phyloP scores from a whole-genome alignment of 2,113 vertebrate species.

The Burhinus bistriatus region DNA sequence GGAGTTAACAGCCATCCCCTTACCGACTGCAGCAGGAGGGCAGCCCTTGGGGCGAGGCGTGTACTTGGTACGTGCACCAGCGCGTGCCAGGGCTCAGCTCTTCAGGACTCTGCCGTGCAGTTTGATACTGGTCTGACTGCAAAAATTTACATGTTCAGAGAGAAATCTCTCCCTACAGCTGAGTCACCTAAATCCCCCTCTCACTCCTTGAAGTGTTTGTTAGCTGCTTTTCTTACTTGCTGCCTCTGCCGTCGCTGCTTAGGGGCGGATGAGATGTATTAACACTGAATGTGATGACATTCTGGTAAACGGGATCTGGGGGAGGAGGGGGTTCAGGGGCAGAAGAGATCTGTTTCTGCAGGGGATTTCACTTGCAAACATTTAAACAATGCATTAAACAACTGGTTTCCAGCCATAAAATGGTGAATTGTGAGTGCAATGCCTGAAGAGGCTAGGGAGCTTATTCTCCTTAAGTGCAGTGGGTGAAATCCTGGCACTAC shows the following conservation, averaged over 20 bases:
- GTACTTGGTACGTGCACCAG: fast-evolving
- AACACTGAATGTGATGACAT: background rate
- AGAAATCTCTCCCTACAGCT: background rate
- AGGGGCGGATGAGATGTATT: background rate
- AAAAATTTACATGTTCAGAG: too few species aligned
- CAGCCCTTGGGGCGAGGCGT: background rate
- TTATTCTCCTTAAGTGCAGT: too few species aligned
- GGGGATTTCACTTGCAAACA: background rate
- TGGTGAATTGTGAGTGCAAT: background rate
- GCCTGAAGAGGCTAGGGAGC: background rate
- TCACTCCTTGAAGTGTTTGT: too few species aligned
- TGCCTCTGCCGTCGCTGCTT: background rate
- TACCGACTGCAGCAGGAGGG: background rate
- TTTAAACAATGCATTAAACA: background rate
- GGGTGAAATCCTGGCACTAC: background rate
- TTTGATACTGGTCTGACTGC: background rate
- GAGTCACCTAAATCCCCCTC: background rate
- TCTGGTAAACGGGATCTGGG: background rate
- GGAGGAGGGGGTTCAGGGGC: too few species aligned
- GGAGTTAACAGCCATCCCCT: background rate
- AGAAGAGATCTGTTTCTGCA: background rate
- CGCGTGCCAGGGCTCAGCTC: background rate
- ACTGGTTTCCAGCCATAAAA: background rate
- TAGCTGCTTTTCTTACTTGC: background rate
- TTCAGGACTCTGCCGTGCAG: fast-evolving